These are phyloP conservation scores for Tyto alba DNA, from an alignment of 2,113 vertebrate species.

Conservation along the genomic window DNA sequence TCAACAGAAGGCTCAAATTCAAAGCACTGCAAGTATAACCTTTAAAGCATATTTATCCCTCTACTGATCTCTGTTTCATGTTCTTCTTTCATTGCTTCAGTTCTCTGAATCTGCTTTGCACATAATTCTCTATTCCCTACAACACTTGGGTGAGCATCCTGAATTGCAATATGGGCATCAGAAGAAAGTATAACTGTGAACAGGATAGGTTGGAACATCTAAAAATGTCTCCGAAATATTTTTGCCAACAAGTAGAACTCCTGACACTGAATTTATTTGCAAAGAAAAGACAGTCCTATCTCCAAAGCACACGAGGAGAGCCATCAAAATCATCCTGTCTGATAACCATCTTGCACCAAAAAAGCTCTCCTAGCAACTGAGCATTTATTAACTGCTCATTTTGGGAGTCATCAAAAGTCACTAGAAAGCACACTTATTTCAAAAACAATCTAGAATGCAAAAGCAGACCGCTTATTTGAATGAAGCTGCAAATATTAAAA, in stretches of 20 bases:
- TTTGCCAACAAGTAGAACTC: background rate
- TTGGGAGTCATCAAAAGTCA: background rate
- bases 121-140: background rate
- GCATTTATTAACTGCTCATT: background rate
- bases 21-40: background rate
- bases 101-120: background rate
- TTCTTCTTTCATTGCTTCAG: background rate
- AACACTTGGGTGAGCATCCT: constrained; percentile 35
- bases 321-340: background rate
- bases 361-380: background rate
- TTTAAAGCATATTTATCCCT: background rate
- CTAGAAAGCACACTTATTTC: background rate
- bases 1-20: background rate
- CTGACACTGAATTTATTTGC: background rate
- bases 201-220: background rate
- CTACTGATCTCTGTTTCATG: background rate
- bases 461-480: background rate
- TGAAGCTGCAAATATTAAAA: background rate
- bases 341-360: background rate
- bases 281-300: background rate
- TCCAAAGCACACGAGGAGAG: background rate
- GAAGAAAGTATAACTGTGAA: background rate
- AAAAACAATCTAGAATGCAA: background rate
- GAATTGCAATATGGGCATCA: constrained; percentile 24
- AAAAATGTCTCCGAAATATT: background rate